phyloP scores from a whole-genome alignment of 1,140 invertebrate genomes.

The Piezodorus guildinii region DNA sequence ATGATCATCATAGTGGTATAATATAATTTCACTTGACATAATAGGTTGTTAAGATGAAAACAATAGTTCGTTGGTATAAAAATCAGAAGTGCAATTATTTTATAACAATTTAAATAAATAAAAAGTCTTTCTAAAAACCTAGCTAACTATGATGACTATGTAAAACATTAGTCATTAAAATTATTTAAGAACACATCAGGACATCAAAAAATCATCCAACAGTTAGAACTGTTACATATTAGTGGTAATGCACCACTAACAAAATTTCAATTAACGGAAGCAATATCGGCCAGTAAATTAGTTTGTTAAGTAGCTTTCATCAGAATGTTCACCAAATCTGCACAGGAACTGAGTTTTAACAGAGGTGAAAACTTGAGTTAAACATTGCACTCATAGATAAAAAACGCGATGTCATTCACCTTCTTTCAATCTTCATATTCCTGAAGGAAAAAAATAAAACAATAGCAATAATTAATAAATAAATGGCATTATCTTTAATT shows the following conservation, averaged over 20 bases:
- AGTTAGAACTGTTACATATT: neutral
- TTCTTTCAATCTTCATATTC: constrained; percentile 9
- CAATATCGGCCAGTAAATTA: neutral
- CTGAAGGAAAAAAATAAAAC: neutral
- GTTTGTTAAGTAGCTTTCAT: neutral
- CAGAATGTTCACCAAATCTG: neutral
- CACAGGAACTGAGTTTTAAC: neutral
- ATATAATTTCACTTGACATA: neutral
- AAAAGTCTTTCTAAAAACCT: neutral
- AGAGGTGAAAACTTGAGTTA: neutral
- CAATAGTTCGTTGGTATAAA: neutral
- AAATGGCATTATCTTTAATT: neutral
- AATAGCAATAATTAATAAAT: neutral
- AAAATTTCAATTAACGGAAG: neutral
- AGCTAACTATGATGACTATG: too few relatives aligned
- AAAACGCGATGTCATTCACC: neutral
- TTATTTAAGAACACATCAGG: neutral
- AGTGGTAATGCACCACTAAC: neutral
- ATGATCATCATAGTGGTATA: neutral
- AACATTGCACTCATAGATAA: constrained; percentile 7
- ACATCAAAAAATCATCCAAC: neutral
- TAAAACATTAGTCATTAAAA: too few relatives aligned
- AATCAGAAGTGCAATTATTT: neutral
- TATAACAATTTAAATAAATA: neutral
- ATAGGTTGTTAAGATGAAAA: neutral